Percentiles rank a stretch among this genome's conserved stretches.
phyloP scores from a whole-genome alignment of 2,888 invertebrate species.

The Cryptus armator region DNA sequence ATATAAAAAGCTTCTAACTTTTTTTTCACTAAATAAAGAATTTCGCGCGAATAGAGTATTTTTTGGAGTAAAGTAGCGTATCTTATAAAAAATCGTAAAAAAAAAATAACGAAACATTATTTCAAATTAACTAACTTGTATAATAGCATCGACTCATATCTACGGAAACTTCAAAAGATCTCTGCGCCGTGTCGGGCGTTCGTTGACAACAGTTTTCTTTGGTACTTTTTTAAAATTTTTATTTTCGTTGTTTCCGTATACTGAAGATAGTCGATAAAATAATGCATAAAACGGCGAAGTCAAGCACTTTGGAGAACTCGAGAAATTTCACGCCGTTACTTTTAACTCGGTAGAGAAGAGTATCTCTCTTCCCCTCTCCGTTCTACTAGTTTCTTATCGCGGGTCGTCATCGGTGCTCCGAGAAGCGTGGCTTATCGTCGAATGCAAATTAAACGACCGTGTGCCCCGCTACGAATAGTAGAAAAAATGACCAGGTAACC shows the following conservation, averaged over 20 bases:
- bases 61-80: no score
- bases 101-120: not conserved
- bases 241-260: not conserved
- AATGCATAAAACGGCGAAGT: constrained; percentile 10
- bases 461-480: constrained; percentile 68
- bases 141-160: no score
- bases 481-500: constrained; percentile 75
- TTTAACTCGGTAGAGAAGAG: constrained; percentile 12
- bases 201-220: constrained; percentile 8
- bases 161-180: no score
- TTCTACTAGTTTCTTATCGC: constrained; percentile 62
- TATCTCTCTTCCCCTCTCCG: not conserved
- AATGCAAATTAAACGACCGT: constrained; percentile 73
- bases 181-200: not conserved
- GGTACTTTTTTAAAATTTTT: no score
- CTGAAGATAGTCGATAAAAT: constrained; percentile 1
- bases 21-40: no score
- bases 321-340: constrained; percentile 69
- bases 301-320: constrained; percentile 25
- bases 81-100: not conserved
- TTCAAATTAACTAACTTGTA: not conserved
- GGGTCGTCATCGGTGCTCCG: constrained; percentile 48
- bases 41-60: no score
- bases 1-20: no score
- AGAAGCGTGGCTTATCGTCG: constrained; percentile 66